Evolutionary conservation across 2,888 invertebrate genomes (phyloP), one percentile per base, ranked within the genome.

Genomic region (Celastrina argiolus): DNA sequence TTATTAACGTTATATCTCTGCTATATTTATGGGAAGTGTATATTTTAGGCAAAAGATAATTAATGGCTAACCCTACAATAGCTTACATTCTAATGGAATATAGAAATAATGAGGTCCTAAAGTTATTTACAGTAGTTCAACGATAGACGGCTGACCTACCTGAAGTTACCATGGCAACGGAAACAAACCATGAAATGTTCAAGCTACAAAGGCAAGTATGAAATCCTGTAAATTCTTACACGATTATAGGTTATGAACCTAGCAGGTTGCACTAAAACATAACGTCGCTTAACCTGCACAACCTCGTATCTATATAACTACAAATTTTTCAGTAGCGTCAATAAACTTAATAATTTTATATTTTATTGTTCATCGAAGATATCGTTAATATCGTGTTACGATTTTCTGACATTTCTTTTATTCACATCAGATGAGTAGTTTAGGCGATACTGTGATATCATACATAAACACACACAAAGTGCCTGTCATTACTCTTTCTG

Each of bases 151-250:
- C 69, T 77, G 79, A 81, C 79, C 81, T 71, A 74, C 68, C 66
- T 74, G 66, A 68, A 56, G 80, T 79, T 71, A 69, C 76, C 71
- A 73, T 63, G 65, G 75, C 72, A 73, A 81, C 78, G 63, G 66
- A 58, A 69, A 69, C 66, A 71, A 76, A 74, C 67, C 69, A 72
- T 74, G 70, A 72, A 31, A 73, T 75, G 71, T 41, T 14, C 64
- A 18, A n/a, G n/a, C n/a, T n/a, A n/a, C n/a, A n/a, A 28, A 59
- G 59, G 63, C 18, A 61, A 63, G 42, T 31, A 59, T 45, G 63
- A 63, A 66, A 61, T 59, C 26, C 22, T 26, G 51, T 14, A 51
- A 51, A 51, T 51, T 14, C 51, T 22, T 51, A 22, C 51, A 51
- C 51, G 51, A 10, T 51, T 22, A 14, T 51, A 12, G 45, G 10